A percentile compares a stretch with the other conserved stretches of the same genome.
phyloP scores from a whole-genome alignment of 2,113 vertebrate species.

The Nycticebus coucang region DNA sequence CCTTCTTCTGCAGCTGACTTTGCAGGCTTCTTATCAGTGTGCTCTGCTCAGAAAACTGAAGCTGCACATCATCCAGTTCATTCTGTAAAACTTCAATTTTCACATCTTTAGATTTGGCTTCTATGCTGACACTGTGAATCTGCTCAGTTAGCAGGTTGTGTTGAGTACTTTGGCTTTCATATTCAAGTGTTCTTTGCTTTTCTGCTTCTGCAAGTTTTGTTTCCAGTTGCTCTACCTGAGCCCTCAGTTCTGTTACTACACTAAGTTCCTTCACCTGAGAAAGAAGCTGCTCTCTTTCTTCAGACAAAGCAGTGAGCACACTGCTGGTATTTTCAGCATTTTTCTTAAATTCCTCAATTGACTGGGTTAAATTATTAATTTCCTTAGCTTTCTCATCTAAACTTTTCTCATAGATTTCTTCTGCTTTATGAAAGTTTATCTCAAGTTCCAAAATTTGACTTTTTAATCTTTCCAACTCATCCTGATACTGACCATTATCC shows the following conservation, averaged over 20 bases:
- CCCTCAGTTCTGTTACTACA: conserved; percentile 76
- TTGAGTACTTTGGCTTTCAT: conserved; percentile 82
- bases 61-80: conserved; percentile 87
- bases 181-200: conserved; percentile 82
- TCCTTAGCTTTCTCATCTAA: conserved; percentile 84
- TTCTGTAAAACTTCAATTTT: conserved; percentile 89
- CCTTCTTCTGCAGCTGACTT: conserved; percentile 87
- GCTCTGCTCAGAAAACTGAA: conserved; percentile 87
- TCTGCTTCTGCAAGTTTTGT: conserved; percentile 81
- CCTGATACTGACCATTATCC: conserved; percentile 48
- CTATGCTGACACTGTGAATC: conserved; percentile 88
- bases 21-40: conserved; percentile 84
- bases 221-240: conserved; percentile 84
- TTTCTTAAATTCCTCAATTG: conserved; percentile 84
- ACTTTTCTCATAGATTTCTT: conserved; percentile 76
- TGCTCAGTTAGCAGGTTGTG: conserved; percentile 89
- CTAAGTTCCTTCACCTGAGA: conserved; percentile 78
- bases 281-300: conserved; percentile 86
- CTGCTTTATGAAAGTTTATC: conserved; percentile 70
- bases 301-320: conserved; percentile 74
- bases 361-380: conserved; percentile 84
- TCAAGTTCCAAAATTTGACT: conserved; percentile 78
- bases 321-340: conserved; percentile 81
- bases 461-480: conserved; percentile 76
- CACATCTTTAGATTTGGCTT: conserved; percentile 89